Conservation (phyloP, 2,113 vertebrate species). For the Ictalurus punctatus region DNA sequence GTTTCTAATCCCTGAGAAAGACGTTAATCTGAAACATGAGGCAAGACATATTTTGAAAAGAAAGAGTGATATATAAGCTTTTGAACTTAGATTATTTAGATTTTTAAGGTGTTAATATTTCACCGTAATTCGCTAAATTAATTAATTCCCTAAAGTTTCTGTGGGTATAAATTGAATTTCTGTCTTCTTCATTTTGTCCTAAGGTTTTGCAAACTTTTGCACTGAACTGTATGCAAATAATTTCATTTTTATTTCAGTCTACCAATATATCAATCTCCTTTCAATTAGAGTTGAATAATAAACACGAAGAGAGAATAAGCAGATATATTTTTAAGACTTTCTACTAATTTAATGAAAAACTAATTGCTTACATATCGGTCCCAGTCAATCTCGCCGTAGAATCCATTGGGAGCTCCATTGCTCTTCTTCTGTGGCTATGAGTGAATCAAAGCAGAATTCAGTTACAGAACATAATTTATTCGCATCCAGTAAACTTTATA, state of each 20-base stretch:
- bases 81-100: neutral
- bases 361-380: constrained; percentile 91
- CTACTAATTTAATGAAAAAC: neutral
- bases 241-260: neutral
- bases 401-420: constrained; percentile 93
- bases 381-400: constrained; percentile 97
- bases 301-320: neutral
- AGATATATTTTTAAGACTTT: neutral
- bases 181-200: neutral
- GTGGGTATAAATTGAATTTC: neutral
- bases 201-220: neutral
- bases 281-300: neutral
- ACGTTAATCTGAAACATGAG: neutral
- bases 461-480: neutral
- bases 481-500: neutral
- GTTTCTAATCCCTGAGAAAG: neutral
- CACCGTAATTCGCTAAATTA: neutral
- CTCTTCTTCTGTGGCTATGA: constrained; percentile 83
- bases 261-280: neutral
- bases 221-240: neutral
- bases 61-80: neutral
- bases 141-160: neutral
- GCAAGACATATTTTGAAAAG: neutral
- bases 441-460: constrained; percentile 35
- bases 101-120: neutral